Percentiles rank a stretch among this genome's conserved stretches.
phyloP scores from a whole-genome alignment of 2,888 invertebrate genomes.

The Watsonalla binaria region DNA sequence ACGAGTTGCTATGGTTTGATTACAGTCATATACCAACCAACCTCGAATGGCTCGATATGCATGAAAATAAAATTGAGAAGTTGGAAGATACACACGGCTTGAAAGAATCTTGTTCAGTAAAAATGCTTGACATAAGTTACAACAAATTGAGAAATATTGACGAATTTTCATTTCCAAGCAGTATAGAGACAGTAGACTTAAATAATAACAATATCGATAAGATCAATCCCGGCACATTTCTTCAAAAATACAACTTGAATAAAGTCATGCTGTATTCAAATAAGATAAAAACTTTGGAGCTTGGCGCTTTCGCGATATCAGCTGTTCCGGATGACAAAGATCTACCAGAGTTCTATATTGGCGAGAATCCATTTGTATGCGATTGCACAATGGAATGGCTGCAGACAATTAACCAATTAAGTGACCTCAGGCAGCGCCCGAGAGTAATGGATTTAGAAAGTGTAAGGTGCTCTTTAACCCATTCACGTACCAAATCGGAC shows the following conservation, averaged over 20 bases:
- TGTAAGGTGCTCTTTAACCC: conserved; percentile 87
- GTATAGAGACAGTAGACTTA: conserved; percentile 83
- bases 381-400: conserved; percentile 94
- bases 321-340: conserved; percentile 82
- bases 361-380: conserved; percentile 90
- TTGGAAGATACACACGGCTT: conserved; percentile 86
- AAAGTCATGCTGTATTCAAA: conserved; percentile 88
- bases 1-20: conserved; percentile 88
- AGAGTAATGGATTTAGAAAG: conserved; percentile 88
- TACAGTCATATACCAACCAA: conserved; percentile 87
- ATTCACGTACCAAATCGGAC: conserved; percentile 80
- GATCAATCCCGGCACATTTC: conserved; percentile 84
- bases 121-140: conserved; percentile 87
- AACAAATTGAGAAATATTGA: conserved; percentile 84
- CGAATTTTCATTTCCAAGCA: conserved; percentile 84
- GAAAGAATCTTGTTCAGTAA: conserved; percentile 81
- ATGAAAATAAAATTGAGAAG: conserved; percentile 87
- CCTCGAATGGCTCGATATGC: conserved; percentile 89
- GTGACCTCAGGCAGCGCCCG: conserved; percentile 85
- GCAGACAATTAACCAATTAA: conserved; percentile 86
- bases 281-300: conserved; percentile 84
- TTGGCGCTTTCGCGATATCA: conserved; percentile 84
- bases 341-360: conserved; percentile 88
- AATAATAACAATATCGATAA: conserved; percentile 86
- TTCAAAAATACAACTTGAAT: conserved; percentile 83